These are phyloP conservation scores for Pedionomus torquatus DNA, from an alignment of 2,113 vertebrate genomes.

Conservation along the genomic window DNA sequence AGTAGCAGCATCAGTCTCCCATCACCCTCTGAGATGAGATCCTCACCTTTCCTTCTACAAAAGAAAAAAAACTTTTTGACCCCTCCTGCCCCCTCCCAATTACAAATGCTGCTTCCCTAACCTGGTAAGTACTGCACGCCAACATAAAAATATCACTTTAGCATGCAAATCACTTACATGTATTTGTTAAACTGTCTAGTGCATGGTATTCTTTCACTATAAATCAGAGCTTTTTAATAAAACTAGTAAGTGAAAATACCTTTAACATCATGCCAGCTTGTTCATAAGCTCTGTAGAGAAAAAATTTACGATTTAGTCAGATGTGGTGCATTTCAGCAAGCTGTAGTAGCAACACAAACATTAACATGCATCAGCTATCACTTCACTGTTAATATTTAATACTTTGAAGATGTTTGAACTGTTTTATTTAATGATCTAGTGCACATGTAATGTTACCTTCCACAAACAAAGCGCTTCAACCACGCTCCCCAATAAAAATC, in stretches of 20 bases:
- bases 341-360: neutral
- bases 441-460: neutral
- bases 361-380: neutral
- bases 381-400: neutral
- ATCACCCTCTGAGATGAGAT: neutral
- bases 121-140: neutral
- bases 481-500: neutral
- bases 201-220: neutral
- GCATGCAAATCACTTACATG: neutral
- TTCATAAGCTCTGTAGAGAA: slow-evolving; percentile 88
- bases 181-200: neutral
- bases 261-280: slow-evolving; percentile 99
- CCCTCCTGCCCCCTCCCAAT: accelerated
- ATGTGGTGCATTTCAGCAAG: neutral
- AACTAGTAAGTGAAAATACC: slow-evolving; percentile 61
- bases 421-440: neutral
- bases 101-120: neutral
- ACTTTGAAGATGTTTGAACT: neutral
- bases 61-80: neutral
- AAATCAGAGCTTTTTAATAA: neutral
- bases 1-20: neutral
- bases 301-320: neutral
- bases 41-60: neutral
- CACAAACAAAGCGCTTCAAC: neutral
- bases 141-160: neutral